Evolutionary conservation across 2,797 vertebrate species (phyloP).

Genomic region (Pampus argenteus): DNA sequence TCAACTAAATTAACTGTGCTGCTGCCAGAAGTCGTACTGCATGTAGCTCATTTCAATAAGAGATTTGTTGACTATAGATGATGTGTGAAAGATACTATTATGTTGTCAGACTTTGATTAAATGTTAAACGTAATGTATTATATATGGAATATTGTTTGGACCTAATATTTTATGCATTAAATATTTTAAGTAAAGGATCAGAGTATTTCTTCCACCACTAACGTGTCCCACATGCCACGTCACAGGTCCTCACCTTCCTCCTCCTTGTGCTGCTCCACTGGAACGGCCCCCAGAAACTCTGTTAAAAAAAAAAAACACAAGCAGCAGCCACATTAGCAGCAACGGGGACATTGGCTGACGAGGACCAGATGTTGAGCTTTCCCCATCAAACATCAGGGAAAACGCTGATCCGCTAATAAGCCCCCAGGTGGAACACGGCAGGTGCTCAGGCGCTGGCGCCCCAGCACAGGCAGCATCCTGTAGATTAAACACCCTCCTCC

Average conservation of each 20-base stretch:
- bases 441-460: constrained; percentile 66
- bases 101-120: neutral
- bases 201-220: neutral
- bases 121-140: neutral
- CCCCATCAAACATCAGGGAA: constrained; percentile 58
- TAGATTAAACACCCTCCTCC: constrained; percentile 58
- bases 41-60: neutral
- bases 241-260: constrained; percentile 68
- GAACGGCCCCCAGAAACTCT: constrained; percentile 85
- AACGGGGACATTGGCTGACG: constrained; percentile 53
- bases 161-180: neutral
- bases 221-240: constrained; percentile 29
- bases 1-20: neutral
- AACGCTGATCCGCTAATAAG: constrained; percentile 77
- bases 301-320: constrained; percentile 77
- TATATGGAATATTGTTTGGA: neutral
- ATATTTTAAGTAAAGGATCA: neutral
- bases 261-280: constrained; percentile 75
- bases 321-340: constrained; percentile 67
- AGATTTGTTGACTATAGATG: neutral
- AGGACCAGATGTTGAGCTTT: constrained; percentile 78
- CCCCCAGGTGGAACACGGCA: constrained; percentile 66
- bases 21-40: constrained; percentile 5
- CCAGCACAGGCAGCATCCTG: constrained; percentile 60
- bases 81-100: neutral